phyloP scores from a whole-genome alignment of 35 echinoderm and acorn worm species.

The Stichopus chloronotus region DNA sequence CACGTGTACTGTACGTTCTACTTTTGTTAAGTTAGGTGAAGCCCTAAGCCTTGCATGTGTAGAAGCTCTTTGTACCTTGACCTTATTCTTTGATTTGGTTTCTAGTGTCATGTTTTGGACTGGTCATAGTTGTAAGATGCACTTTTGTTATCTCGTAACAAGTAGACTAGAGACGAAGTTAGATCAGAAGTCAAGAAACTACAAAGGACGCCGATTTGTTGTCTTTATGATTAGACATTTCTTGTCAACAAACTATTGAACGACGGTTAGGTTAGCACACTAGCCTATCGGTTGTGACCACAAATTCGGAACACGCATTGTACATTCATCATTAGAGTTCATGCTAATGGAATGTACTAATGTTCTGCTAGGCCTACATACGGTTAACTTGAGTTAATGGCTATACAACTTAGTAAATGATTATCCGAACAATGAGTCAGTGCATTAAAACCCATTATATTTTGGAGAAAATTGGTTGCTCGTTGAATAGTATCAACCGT shows the following conservation, averaged over 20 bases:
- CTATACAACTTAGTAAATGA: no score
- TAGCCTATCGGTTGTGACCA: background rate
- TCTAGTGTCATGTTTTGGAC: conserved; percentile 5
- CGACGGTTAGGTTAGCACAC: background rate
- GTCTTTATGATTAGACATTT: conserved; percentile 31
- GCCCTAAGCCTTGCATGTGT: no score
- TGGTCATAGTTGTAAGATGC: conserved; percentile 43
- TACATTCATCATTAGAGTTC: background rate
- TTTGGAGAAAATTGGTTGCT: no score
- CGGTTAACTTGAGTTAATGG: no score
- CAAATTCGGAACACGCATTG: background rate
- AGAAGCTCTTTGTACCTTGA: background rate
- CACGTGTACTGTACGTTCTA: no score
- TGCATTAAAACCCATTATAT: no score
- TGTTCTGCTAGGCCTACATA: no score
- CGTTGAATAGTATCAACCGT: no score
- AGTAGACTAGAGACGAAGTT: conserved; percentile 25
- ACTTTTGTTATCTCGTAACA: conserved; percentile 26
- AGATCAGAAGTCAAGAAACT: conserved; percentile 19
- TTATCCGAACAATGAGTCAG: no score
- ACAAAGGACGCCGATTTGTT: conserved; percentile 38
- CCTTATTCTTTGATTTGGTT: background rate
- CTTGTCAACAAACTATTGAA: background rate
- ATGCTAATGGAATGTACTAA: no score
- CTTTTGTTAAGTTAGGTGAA: no score